Conservation (phyloP, 2,888 invertebrate genomes). For the Helicoverpa assulta region DNA sequence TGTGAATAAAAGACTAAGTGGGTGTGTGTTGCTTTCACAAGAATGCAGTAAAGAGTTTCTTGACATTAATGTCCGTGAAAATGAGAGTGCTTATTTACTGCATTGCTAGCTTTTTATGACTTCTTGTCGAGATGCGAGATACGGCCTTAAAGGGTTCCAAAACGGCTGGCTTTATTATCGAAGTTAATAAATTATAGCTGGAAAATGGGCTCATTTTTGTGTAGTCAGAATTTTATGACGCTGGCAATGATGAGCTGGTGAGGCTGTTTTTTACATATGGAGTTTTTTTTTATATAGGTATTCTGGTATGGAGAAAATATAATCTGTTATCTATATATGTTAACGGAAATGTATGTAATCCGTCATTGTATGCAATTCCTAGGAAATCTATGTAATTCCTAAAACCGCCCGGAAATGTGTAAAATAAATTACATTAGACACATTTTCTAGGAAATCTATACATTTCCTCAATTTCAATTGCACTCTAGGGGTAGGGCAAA, state of each 20-base stretch:
- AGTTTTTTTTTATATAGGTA: neutral
- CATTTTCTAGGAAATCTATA: no score
- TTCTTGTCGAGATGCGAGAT: neutral
- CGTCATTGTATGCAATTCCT: no score
- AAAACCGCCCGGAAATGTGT: no score
- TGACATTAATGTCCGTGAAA: slow-evolving; percentile 44
- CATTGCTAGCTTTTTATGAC: slow-evolving; percentile 31
- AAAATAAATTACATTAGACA: no score
- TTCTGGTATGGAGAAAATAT: no score
- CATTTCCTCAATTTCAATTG: no score
- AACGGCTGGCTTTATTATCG: slow-evolving; percentile 1
- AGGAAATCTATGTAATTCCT: no score
- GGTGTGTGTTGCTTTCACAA: slow-evolving; percentile 34
- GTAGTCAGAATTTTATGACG: neutral
- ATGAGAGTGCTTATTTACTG: slow-evolving; percentile 47
- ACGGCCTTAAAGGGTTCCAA: slow-evolving; percentile 3
- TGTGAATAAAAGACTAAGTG: neutral
- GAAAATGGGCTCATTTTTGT: neutral
- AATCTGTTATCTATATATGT: no score
- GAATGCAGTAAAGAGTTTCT: slow-evolving; percentile 37
- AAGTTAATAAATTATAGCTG: neutral
- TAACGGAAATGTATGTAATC: no score
- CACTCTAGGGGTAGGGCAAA: no score
- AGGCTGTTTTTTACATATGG: neutral
- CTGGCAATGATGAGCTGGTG: neutral